A percentile compares a stretch with the other conserved stretches of the same genome.
These are phyloP conservation scores for Rhagonycha lutea DNA, from an alignment of 2,888 invertebrate genomes.

Conservation along the genomic window DNA sequence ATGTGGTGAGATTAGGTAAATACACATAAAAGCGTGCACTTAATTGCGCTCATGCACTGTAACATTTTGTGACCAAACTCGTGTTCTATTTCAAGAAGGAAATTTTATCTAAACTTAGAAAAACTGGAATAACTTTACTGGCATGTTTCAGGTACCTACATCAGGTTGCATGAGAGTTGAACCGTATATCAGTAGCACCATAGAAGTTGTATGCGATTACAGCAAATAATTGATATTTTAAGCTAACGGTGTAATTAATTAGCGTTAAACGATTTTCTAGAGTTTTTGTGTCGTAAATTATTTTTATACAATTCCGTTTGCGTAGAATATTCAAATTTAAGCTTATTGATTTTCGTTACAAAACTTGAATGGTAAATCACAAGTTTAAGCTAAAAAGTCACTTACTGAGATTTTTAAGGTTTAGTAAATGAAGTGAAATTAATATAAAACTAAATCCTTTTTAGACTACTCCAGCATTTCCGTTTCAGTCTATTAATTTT, in stretches of 20 bases:
- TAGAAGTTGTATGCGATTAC: neutral
- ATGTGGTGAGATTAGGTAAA: neutral
- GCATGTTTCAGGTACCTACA: neutral
- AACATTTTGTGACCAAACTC: neutral
- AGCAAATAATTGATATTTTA: neutral
- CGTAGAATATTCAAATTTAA: neutral
- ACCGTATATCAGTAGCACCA: neutral
- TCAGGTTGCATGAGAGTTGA: neutral
- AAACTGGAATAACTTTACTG: neutral
- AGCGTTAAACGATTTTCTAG: neutral
- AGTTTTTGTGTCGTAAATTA: neutral
- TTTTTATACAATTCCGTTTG: neutral
- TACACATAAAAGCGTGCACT: neutral
- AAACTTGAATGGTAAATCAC: neutral
- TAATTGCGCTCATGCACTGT: neutral
- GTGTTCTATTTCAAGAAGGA: neutral
- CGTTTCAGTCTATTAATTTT: neutral
- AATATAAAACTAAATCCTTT: neutral
- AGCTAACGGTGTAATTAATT: neutral
- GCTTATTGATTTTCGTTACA: neutral
- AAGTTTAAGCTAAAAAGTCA: neutral
- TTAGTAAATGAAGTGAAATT: neutral
- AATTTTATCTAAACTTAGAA: neutral
- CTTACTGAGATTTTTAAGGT: neutral
- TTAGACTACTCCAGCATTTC: neutral